These are phyloP conservation scores for Otocyon megalotis DNA, from an alignment of 2,113 vertebrate species.

Conservation along the genomic window DNA sequence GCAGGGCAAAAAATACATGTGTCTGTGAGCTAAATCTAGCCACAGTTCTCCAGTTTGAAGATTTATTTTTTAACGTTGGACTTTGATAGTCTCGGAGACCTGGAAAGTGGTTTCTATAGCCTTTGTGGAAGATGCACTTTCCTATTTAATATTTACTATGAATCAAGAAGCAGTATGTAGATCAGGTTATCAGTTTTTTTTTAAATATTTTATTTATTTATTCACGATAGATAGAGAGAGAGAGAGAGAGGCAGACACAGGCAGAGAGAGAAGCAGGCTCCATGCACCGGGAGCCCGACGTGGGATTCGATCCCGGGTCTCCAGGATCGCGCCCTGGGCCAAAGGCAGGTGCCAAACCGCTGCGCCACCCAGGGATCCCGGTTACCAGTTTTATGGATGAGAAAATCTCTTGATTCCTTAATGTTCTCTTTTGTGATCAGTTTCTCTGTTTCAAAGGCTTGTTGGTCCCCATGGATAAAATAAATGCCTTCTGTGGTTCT, in stretches of 20 bases:
- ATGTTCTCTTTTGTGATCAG: neutral
- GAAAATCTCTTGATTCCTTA: neutral
- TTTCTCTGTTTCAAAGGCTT: neutral
- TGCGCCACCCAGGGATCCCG: too few relatives aligned
- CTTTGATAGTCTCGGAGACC: neutral
- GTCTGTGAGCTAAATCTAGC: neutral
- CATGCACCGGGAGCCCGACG: too few relatives aligned
- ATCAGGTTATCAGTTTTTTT: neutral
- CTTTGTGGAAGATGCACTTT: slow-evolving; percentile 6
- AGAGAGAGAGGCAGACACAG: too few relatives aligned
- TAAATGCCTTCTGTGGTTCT: neutral
- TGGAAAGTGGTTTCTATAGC: neutral
- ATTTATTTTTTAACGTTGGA: neutral
- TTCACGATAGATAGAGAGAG: too few relatives aligned
- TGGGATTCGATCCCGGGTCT: too few relatives aligned
- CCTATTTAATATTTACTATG: neutral
- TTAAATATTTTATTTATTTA: too few relatives aligned
- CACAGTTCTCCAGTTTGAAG: neutral
- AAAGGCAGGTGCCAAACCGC: too few relatives aligned
- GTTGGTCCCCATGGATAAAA: neutral
- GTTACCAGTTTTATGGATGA: neutral
- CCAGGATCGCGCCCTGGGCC: too few relatives aligned
- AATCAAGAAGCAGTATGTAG: neutral
- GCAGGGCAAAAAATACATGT: neutral
- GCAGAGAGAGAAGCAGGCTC: too few relatives aligned